phyloP scores from a whole-genome alignment of 2,888 invertebrate species.

The Phytoseiulus persimilis region DNA sequence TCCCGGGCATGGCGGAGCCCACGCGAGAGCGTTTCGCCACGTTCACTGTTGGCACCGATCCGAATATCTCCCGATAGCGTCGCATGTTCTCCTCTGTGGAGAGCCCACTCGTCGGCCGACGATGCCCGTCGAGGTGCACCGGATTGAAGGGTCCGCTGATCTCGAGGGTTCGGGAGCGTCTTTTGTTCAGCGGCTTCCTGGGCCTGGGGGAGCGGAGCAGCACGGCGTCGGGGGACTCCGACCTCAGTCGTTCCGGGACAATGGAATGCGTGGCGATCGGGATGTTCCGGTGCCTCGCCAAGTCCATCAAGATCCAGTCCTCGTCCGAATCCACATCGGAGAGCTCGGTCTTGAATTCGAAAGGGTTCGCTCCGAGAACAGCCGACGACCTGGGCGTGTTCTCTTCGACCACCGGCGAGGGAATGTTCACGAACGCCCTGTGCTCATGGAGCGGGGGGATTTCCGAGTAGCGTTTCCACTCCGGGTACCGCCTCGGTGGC shows the following conservation, averaged over 20 bases:
- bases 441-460: not conserved
- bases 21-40: not conserved
- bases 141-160: conserved; percentile 20
- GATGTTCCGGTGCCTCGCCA: not conserved
- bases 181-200: not conserved
- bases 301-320: not conserved
- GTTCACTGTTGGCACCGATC: conserved; percentile 12
- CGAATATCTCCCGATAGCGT: conserved; percentile 18
- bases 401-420: conserved; percentile 25
- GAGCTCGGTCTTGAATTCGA: not conserved
- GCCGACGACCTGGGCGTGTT: not conserved
- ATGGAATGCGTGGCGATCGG: not conserved
- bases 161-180: conserved; percentile 11
- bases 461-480: conserved; percentile 16
- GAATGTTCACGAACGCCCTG: not conserved
- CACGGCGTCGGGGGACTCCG: not conserved
- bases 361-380: not conserved
- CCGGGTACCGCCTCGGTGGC: not conserved
- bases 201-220: not conserved
- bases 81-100: conserved; percentile 25
- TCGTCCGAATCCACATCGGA: conserved; percentile 8
- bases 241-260: not conserved
- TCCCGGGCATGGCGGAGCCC: not conserved
- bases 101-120: not conserved
- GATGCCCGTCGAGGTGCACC: not conserved